These are phyloP conservation scores for Odocoileus virginianus DNA, from an alignment of 2,113 vertebrate genomes.

Conservation along the genomic window DNA sequence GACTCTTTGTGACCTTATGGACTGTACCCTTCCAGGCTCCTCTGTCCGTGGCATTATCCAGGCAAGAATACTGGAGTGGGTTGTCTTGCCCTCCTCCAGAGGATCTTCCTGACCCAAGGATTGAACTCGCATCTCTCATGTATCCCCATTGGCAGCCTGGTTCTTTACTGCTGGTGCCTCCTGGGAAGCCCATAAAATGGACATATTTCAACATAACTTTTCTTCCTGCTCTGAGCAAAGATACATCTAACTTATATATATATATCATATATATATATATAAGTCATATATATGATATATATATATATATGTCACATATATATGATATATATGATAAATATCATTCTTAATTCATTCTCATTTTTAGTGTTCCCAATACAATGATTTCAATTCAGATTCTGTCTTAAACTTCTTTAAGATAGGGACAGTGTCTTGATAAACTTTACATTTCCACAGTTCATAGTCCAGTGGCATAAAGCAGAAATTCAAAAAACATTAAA, in stretches of 20 bases:
- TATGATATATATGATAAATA: neutral
- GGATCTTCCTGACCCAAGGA: neutral
- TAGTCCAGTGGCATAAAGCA: neutral
- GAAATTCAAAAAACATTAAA: neutral
- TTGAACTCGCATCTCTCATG: neutral
- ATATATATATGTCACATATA: no score
- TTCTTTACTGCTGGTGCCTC: neutral
- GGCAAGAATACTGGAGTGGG: neutral
- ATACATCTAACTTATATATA: neutral
- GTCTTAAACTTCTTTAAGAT: neutral
- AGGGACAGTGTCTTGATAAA: neutral
- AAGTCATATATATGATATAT: no score
- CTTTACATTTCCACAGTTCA: neutral
- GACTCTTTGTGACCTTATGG: neutral
- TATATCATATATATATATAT: neutral
- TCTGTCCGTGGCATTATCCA: neutral
- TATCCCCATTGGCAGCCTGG: neutral
- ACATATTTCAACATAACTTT: neutral
- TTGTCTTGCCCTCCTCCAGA: neutral
- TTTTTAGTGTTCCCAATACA: neutral
- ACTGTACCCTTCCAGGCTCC: neutral
- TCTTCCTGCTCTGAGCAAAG: neutral
- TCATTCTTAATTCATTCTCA: neutral
- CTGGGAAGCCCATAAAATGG: neutral
- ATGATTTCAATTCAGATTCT: neutral